Percentiles rank a stretch among this genome's conserved stretches.
phyloP scores from a whole-genome alignment of 2,888 invertebrate species.

The Erebia palarica region DNA sequence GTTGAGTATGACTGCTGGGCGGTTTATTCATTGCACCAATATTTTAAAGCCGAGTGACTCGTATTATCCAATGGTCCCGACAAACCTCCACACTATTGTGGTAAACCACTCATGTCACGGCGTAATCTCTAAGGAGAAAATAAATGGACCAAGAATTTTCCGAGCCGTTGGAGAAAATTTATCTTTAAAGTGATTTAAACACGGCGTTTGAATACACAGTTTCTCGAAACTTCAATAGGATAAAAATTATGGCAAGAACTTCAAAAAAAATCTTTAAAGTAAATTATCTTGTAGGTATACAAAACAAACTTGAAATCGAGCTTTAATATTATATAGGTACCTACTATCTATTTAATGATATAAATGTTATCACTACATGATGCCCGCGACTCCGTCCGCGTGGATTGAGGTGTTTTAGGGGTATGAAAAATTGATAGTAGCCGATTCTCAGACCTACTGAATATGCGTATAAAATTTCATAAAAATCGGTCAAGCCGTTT shows the following conservation, averaged over 20 bases:
- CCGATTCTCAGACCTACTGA: too few relatives aligned
- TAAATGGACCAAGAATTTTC: conserved; percentile 37
- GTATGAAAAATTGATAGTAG: too few relatives aligned
- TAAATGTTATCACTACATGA: too few relatives aligned
- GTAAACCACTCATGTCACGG: conserved; percentile 38
- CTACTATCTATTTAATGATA: too few relatives aligned
- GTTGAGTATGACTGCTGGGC: neutral
- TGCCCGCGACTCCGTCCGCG: too few relatives aligned
- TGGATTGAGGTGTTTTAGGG: too few relatives aligned
- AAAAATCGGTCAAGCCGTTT: too few relatives aligned
- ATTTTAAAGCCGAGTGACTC: conserved; percentile 29
- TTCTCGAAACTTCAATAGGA: neutral
- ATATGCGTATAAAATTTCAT: too few relatives aligned
- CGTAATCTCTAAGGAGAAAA: conserved; percentile 37
- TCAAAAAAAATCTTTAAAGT: neutral
- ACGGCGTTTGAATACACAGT: conserved; percentile 25
- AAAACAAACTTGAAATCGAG: too few relatives aligned
- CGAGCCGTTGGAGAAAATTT: conserved; percentile 34
- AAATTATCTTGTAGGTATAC: too few relatives aligned
- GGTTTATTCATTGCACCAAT: conserved; percentile 26
- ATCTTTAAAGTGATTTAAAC: conserved; percentile 36
- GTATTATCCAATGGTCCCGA: conserved; percentile 35
- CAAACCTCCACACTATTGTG: conserved; percentile 37
- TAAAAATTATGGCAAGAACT: neutral
- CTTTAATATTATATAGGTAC: too few relatives aligned